Evolutionary conservation across 2,113 vertebrate genomes (phyloP), one percentile per base, ranked within the genome.

Genomic region (Bufo gargarizans): DNA sequence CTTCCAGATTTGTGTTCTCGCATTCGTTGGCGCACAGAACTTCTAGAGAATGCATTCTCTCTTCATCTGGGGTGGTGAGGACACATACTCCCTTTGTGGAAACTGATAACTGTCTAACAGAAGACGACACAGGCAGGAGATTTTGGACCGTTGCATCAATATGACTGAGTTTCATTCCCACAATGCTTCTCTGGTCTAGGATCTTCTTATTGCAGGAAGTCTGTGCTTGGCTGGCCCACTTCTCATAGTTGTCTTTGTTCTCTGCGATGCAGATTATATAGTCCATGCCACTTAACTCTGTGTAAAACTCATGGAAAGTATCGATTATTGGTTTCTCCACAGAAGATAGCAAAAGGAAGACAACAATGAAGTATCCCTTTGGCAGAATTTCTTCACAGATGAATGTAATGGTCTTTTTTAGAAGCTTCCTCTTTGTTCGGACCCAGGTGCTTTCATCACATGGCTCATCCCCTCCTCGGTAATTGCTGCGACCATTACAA

Each of bases 151-250:
- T 97, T 89, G 94, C 92, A 91, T 96, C 93, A 1, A 96, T 0
- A 0, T 96, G 96, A 5, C 95, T 96, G 71, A 97, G 93, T 90
- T 94, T 95, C 95, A 97, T 96, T 0, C 96, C 96, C 82, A 95
- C 95, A 2, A 97, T 2, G 19, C 96, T 96, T 74, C 33, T 86
- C 0, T 91, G 89, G 53, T 95, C 86, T 0, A 97, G 86, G 0
- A 90, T 92, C 71, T 94, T 76, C 4, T 63, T 93, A 4, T 33
- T 63, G 91, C 96, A 96, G 47, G 92, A 95, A 0, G 10, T 76
- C 88, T 96, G 92, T 59, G 94, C 94, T 91, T 94, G 93, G 6
- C 88, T 88, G 71, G 95, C 92, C 95, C 94, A 96, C 11, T 94
- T 95, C 0, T 9, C 56, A 3, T 96, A 96, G 89, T 92, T 93